phyloP scores from a whole-genome alignment of 2,797 vertebrate species.

The Lepus oiostolus region DNA sequence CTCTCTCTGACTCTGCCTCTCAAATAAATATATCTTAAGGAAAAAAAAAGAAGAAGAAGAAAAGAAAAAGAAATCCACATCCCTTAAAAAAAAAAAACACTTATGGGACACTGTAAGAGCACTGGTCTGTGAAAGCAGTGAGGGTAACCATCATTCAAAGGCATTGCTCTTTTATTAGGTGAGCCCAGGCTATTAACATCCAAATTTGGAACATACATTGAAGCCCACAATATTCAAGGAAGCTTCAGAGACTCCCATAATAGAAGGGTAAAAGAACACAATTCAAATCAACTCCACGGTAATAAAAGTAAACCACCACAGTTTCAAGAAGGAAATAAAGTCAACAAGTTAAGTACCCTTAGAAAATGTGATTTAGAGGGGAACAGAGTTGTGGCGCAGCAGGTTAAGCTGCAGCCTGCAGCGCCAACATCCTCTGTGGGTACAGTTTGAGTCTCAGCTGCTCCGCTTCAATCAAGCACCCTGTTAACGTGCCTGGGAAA shows the following conservation, averaged over 20 bases:
- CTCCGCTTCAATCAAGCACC: too few relatives aligned
- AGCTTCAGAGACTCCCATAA: not conserved
- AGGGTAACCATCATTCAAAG: not conserved
- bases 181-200: not conserved
- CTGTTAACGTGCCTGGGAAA: too few relatives aligned
- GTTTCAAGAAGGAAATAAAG: conserved; percentile 15
- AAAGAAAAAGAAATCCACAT: too few relatives aligned
- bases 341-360: not conserved
- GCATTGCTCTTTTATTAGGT: not conserved
- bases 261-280: not conserved
- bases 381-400: too few relatives aligned
- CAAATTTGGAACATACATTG: conserved; percentile 40
- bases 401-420: too few relatives aligned
- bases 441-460: too few relatives aligned
- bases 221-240: not conserved
- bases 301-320: not conserved
- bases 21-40: too few relatives aligned
- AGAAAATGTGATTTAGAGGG: conserved; percentile 10
- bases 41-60: too few relatives aligned
- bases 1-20: too few relatives aligned
- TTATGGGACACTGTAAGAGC: not conserved
- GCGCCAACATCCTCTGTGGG: too few relatives aligned
- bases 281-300: conserved; percentile 26
- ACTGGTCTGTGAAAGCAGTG: not conserved
- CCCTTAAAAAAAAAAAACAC: not conserved